Conservation (phyloP, 2,797 vertebrate genomes). For the Pseudochromis fuscus region DNA sequence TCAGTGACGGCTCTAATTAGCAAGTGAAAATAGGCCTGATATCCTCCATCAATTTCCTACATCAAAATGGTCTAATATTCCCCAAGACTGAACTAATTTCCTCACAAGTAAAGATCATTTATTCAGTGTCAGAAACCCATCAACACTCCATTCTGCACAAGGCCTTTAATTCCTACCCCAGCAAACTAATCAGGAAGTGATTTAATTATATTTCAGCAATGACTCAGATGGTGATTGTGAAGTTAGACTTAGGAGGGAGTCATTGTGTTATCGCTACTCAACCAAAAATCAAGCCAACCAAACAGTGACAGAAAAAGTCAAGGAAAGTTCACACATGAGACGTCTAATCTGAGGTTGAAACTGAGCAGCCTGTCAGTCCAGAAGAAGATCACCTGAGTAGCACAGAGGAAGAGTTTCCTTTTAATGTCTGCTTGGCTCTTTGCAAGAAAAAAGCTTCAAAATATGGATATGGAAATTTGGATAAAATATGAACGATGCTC, state of each 20-base stretch:
- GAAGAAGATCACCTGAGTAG: too few species aligned
- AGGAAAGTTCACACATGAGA: neutral
- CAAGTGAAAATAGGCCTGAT: constrained; percentile 25
- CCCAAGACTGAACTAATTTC: constrained; percentile 50
- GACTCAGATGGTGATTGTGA: neutral
- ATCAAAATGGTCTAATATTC: constrained; percentile 33
- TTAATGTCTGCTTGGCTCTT: neutral
- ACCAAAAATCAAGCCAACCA: neutral
- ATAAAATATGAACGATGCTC: neutral
- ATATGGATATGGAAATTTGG: too few species aligned
- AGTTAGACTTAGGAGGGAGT: neutral
- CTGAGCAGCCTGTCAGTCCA: neutral
- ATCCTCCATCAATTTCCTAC: constrained; percentile 21
- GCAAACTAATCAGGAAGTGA: constrained; percentile 37
- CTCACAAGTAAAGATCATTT: constrained; percentile 1
- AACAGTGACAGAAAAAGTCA: neutral
- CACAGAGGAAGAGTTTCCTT: neutral
- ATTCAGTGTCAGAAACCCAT: constrained; percentile 30
- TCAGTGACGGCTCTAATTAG: constrained; percentile 47
- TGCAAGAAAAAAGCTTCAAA: neutral
- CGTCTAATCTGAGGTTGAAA: rapidly evolving
- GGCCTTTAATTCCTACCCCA: constrained; percentile 1
- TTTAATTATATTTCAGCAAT: constrained; percentile 37
- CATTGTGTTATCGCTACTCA: neutral
- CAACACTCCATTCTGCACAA: neutral